Evolutionary conservation across 1,140 invertebrate genomes (phyloP).

Genomic region (Parasteatoda tepidariorum): DNA sequence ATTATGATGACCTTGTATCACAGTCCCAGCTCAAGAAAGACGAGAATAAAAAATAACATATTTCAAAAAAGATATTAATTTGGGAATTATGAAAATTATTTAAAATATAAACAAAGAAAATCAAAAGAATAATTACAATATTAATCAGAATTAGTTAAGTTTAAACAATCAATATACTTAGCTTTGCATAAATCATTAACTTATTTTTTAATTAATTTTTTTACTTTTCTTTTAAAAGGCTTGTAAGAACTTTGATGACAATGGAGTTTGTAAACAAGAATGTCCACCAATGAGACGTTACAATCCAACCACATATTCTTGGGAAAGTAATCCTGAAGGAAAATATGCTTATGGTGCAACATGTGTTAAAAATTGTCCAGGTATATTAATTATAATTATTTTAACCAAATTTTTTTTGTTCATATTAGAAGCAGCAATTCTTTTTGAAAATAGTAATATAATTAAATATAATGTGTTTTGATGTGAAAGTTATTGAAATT

Average conservation of each 20-base stretch:
- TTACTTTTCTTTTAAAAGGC: conserved; percentile 72
- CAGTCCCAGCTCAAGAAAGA: too few species aligned
- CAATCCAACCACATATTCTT: conserved; percentile 89
- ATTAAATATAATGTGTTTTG: neutral
- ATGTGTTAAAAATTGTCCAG: conserved; percentile 93
- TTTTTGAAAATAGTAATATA: neutral
- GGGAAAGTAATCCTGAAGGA: conserved; percentile 90
- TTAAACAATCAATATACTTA: too few species aligned
- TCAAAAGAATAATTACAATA: too few species aligned
- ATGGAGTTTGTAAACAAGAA: conserved; percentile 93
- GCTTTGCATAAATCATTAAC: neutral
- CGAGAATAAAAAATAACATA: too few species aligned
- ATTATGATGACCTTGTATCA: too few species aligned
- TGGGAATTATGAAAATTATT: too few species aligned
- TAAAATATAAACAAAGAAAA: too few species aligned
- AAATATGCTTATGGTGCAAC: conserved; percentile 97
- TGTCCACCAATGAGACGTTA: conserved; percentile 95
- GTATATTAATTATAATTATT: conserved; percentile 13
- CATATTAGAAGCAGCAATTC: neutral
- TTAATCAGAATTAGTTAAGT: too few species aligned
- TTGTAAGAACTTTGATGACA: conserved; percentile 95
- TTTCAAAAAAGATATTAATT: too few species aligned
- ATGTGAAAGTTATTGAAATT: neutral
- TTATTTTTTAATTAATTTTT: neutral
- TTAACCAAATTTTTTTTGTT: neutral